Evolutionary conservation across 2,888 invertebrate genomes (phyloP), one percentile per base, ranked within the genome.

Genomic region (Alcis repandata): DNA sequence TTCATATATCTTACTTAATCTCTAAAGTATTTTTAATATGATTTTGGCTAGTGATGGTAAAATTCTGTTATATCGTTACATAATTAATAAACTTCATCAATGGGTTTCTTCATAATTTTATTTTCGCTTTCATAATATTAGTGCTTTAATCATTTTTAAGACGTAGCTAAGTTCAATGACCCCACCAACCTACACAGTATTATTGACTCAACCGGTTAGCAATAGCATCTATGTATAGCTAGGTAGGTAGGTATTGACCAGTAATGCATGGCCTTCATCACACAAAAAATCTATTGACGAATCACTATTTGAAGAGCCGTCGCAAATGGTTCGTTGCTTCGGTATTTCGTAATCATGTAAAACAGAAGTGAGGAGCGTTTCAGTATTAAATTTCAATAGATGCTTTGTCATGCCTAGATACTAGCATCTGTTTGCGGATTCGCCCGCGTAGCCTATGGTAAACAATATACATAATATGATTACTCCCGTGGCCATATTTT

Each of bases 121-220:
- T 9, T 19, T 17, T 40, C 0, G 40, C n/a, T 6, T 41, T 45
- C 20, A 20, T 6, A 11, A 20, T 13, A 20, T 45, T 22, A 41
- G 41, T 17, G 15, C n/a, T 32, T 15, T 3, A 32, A 20, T 38
- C 3, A 51, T 51, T 51, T 33, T 13, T 19, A 11, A 51, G 49
- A 27, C 27, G 10, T 17, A 36, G 49, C 11, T 36, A 9, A 19
- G 76, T 66, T 70, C 74, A 53, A 60, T 68, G 67, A 72, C 71
- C 74, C 60, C 67, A 2, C 9, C 56, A 17, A 60, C 78, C 79
- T 69, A 76, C 79, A 62, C 67, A 32, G 6, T 6, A 15, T 40
- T 20, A 63, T 73, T 75, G 71, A 73, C 71, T 71, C 69, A 68
- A 57, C 51, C 45, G 46, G 54, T 72, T 70, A 68, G 66, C 68